Conservation (phyloP, 2,797 vertebrate genomes). For the Falco berigora region DNA sequence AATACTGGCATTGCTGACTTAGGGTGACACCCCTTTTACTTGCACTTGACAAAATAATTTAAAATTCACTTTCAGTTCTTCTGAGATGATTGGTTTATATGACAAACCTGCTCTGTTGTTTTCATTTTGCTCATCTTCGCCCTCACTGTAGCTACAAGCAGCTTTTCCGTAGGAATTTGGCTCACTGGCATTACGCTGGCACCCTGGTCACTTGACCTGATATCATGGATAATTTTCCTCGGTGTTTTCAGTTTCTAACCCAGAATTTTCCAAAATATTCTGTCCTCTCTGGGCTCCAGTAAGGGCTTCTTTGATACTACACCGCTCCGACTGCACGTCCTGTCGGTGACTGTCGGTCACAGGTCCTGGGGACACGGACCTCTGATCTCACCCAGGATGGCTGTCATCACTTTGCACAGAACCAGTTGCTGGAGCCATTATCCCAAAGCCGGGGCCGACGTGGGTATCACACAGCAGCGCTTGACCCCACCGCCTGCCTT, state of each 20-base stretch:
- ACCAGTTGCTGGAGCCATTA: neutral
- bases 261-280: neutral
- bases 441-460: accelerated
- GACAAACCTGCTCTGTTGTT: neutral
- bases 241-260: neutral
- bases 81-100: neutral
- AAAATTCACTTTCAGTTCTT: neutral
- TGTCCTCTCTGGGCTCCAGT: neutral
- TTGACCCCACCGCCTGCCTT: neutral
- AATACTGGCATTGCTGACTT: neutral
- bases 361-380: neutral
- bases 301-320: neutral
- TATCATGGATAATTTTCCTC: neutral
- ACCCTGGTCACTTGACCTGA: neutral
- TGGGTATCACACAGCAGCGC: neutral
- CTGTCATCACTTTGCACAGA: neutral
- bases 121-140: neutral
- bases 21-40: neutral
- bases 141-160: neutral
- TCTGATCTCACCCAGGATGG: neutral
- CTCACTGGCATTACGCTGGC: neutral
- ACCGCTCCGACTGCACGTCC: neutral
- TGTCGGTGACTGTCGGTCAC: neutral
- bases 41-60: neutral
- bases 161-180: neutral